Evolutionary conservation across 2,888 invertebrate species (phyloP).

Genomic region (Fragum fragum): DNA sequence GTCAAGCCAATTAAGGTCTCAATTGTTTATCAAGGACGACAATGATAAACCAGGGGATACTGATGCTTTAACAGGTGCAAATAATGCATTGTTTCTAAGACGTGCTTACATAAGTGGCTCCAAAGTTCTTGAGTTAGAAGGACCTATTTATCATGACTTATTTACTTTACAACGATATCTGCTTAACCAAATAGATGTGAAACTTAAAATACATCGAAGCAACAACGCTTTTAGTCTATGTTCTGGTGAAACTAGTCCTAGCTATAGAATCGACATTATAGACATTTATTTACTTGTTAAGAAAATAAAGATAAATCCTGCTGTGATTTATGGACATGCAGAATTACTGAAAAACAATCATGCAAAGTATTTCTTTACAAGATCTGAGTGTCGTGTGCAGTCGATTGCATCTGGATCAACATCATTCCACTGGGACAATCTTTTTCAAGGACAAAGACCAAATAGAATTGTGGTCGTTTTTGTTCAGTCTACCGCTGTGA

Average conservation of each 20-base stretch:
- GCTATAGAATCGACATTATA: constrained; percentile 30
- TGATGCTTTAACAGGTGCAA: constrained; percentile 10
- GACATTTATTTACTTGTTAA: constrained; percentile 13
- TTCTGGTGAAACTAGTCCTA: constrained; percentile 19
- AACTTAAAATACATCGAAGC: constrained; percentile 43
- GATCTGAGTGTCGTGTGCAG: constrained; percentile 36
- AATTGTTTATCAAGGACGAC: constrained; percentile 30
- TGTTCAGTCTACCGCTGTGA: constrained; percentile 44
- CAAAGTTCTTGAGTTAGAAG: constrained; percentile 40
- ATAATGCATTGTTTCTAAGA: constrained; percentile 22
- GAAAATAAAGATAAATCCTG: too few species aligned
- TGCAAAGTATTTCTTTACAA: constrained; percentile 41
- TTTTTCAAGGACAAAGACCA: constrained; percentile 51
- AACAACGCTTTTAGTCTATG: constrained; percentile 45
- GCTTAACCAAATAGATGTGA: constrained; percentile 48
- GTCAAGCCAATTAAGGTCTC: constrained; percentile 18
- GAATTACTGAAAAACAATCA: constrained; percentile 35
- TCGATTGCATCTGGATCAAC: constrained; percentile 46
- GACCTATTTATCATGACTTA: constrained; percentile 46
- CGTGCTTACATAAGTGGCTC: constrained; percentile 13
- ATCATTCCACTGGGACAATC: constrained; percentile 50
- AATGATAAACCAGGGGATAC: constrained; percentile 15
- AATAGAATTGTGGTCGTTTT: constrained; percentile 44
- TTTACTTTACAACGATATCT: constrained; percentile 48
- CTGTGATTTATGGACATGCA: too few species aligned